Conservation (phyloP, 2,113 vertebrate species). For the Hylia prasina region DNA sequence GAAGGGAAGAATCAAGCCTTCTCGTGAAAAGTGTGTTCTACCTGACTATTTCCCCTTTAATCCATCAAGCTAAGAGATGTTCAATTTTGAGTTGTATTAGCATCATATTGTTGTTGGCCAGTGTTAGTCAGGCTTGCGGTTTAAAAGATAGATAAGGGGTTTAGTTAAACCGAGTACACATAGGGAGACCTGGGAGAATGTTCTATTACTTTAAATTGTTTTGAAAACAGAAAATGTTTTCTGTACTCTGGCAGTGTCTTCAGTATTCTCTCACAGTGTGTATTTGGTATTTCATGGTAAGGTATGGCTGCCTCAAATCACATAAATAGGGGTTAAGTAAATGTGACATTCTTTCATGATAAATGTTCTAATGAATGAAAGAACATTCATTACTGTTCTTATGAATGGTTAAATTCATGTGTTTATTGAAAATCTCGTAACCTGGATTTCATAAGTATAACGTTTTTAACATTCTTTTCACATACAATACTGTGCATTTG, state of each 20-base stretch:
- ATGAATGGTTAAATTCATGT: neutral
- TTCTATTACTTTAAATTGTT: neutral
- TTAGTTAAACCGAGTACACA: constrained; percentile 8
- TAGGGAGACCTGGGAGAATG: neutral
- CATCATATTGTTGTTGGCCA: neutral
- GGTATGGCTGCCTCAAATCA: neutral
- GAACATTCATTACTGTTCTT: neutral
- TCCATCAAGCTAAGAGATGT: neutral
- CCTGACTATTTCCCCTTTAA: neutral
- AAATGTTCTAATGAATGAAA: neutral
- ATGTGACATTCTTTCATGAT: neutral
- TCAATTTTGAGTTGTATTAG: neutral
- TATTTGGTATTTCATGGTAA: neutral
- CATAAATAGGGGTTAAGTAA: neutral
- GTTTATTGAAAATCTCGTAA: neutral
- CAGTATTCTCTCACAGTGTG: neutral
- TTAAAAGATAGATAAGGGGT: neutral
- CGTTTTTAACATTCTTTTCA: neutral
- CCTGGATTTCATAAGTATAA: neutral
- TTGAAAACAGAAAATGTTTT: constrained; percentile 22
- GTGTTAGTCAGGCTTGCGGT: neutral
- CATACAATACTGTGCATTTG: neutral
- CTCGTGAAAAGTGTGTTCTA: neutral
- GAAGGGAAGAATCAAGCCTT: neutral
- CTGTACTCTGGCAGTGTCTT: neutral